Evolutionary conservation across 2,113 vertebrate genomes (phyloP), one percentile per base, ranked within the genome.

Genomic region (Cyprinodon tularosa): DNA sequence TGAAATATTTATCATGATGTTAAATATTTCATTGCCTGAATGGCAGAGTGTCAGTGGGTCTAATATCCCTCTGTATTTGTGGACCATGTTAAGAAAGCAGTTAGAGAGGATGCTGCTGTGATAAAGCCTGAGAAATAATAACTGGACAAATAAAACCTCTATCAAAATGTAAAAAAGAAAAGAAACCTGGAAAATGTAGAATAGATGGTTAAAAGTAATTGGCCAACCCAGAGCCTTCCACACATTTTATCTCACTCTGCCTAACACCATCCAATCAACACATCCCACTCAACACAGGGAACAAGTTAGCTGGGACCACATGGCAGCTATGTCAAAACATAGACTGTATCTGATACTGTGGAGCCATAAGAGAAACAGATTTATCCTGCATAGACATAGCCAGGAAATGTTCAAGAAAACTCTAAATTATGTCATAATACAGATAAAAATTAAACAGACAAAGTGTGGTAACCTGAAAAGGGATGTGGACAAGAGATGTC

Each of bases 1-100:
- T 94, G 73, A 95, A 94, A 90, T 90, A 94, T 94, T 93, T 62
- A 94, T 87, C 76, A 74, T 77, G 50, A 80, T 84, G 29, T 70
- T 93, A 63, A 93, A 94, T 93, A 92, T 91, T 94, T 92, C 42
- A 94, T 88, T 68, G 72, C 57, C 45, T 74, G 76, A 69, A 79
- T 62, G 82, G 74, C 68, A 42, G 78, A 77, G 78, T 91, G 80
- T 81, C 77, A 72, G 57, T 8, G 72, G 68, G 17, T 65, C 71
- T 79, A 78, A 59, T 82, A 71, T 66, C 71, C 62, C 44, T 75
- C 57, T 12, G 62, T 62, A 64, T 81, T 80, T 77, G 72, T 78
- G 86, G 39, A 72, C 60, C 53, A 37, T n/a, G 71, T 62, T 65
- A 62, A 75, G 48, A 83, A 39, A 42, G 72, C 77, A 77, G 78